These are phyloP conservation scores for Hylaeus anthracinus DNA, from an alignment of 1,140 invertebrate species.

Conservation along the genomic window DNA sequence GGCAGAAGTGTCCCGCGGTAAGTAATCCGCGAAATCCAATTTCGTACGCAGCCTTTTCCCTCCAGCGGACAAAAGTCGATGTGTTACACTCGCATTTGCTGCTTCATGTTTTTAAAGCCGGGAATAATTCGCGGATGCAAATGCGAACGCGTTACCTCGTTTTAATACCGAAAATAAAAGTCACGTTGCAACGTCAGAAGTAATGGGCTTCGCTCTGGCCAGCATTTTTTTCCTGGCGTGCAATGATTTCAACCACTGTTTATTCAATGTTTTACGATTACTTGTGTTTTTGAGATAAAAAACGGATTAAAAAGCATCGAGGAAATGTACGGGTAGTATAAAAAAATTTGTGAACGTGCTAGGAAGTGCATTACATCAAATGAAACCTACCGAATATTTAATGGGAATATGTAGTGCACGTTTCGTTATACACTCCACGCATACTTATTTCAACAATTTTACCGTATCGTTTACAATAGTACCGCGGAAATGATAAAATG, in stretches of 20 bases:
- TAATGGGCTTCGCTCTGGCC: not conserved
- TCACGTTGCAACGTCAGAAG: not conserved
- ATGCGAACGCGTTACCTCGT: slow-evolving; percentile 1
- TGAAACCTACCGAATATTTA: too few species aligned
- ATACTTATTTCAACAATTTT: too few species aligned
- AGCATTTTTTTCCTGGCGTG: not conserved
- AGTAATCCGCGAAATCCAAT: not conserved
- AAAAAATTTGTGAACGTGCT: not conserved
- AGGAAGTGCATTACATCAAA: too few species aligned
- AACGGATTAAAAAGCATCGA: not conserved
- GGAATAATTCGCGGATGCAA: not conserved
- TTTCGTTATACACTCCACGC: too few species aligned
- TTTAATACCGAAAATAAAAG: slow-evolving; percentile 3
- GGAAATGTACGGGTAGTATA: not conserved
- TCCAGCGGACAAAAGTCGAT: not conserved
- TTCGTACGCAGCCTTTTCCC: not conserved
- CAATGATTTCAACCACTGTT: not conserved
- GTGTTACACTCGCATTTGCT: not conserved
- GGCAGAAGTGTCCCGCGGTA: not conserved
- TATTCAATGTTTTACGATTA: not conserved
- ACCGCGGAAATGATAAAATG: not conserved
- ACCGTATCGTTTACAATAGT: too few species aligned
- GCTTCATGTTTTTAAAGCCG: not conserved
- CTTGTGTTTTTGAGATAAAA: not conserved
- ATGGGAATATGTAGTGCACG: too few species aligned